phyloP scores from a whole-genome alignment of 2,797 vertebrate species.

The Urocyon cinereoargenteus region DNA sequence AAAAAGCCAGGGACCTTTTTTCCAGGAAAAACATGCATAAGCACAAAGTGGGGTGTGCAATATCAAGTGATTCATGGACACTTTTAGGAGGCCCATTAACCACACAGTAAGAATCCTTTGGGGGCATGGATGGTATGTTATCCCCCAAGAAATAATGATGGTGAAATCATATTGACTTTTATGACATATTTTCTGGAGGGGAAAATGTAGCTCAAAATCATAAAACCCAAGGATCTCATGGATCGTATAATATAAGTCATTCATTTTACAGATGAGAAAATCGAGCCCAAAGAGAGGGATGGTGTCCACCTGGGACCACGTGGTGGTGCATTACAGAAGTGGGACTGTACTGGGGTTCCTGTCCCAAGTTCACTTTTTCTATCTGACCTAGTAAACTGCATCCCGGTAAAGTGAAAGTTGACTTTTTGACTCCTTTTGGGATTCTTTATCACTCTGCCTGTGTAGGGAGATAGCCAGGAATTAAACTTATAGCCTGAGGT shows the following conservation, averaged over 20 bases:
- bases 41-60: background rate
- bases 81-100: background rate
- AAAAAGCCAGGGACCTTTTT: background rate
- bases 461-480: background rate
- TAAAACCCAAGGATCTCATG: background rate
- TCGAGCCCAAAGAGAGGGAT: background rate
- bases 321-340: background rate
- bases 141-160: background rate
- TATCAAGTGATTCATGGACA: background rate
- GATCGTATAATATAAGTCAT: background rate
- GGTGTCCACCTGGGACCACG: background rate
- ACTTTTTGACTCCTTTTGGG: background rate
- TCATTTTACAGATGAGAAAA: conserved; percentile 39
- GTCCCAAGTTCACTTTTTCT: background rate
- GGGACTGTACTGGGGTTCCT: background rate
- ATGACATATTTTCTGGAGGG: background rate
- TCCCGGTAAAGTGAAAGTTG: background rate
- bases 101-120: background rate
- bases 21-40: background rate
- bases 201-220: background rate
- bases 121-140: background rate
- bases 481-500: background rate
- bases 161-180: background rate
- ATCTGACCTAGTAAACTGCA: background rate
- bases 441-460: background rate